These are phyloP conservation scores for Uria aalge DNA, from an alignment of 2,113 vertebrate genomes.

Conservation along the genomic window DNA sequence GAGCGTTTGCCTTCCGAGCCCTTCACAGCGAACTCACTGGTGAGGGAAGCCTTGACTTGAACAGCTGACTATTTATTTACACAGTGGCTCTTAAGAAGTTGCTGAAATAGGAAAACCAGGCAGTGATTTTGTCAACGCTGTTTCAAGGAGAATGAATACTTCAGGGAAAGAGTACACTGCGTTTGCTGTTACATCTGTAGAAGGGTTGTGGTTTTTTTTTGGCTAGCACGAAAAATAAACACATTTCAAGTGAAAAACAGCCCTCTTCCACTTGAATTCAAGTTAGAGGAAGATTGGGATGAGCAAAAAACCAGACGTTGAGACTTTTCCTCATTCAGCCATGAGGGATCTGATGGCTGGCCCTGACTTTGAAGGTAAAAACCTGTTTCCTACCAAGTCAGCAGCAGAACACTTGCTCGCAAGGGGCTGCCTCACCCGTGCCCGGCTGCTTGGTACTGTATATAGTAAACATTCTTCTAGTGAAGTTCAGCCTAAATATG, in stretches of 20 bases:
- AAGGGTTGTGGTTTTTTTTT: not conserved
- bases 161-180: not conserved
- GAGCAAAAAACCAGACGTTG: not conserved
- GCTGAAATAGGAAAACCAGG: not conserved
- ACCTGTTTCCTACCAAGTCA: not conserved
- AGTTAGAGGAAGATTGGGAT: not conserved
- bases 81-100: not conserved
- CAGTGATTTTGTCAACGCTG: not conserved
- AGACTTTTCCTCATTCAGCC: not conserved
- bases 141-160: not conserved
- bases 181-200: not conserved
- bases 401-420: not conserved
- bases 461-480: not conserved
- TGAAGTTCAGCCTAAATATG: not conserved
- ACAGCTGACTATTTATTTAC: constrained; percentile 20
- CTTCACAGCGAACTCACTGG: constrained; percentile 7
- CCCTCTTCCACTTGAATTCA: not conserved
- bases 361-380: not conserved
- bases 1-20: not conserved
- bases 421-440: not conserved
- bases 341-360: not conserved
- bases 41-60: not conserved
- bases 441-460: not conserved
- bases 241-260: not conserved
- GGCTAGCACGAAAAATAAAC: not conserved